Conservation (phyloP, 2,888 invertebrate genomes). For the Brachylomia viminalis region DNA sequence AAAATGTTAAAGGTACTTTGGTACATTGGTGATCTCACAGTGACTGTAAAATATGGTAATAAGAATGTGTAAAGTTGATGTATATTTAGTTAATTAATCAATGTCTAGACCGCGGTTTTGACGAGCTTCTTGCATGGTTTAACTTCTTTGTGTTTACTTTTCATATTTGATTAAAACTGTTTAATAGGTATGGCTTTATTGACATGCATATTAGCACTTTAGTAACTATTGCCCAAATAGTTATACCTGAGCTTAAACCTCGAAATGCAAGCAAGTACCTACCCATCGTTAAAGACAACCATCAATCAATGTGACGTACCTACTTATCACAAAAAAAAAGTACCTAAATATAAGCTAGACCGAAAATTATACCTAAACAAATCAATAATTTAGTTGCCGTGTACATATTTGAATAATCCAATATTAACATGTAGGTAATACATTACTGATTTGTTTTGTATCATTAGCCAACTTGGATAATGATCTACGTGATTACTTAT, state of each 20-base stretch:
- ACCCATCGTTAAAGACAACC: neutral
- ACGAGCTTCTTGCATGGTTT: neutral
- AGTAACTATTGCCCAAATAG: neutral
- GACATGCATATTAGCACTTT: neutral
- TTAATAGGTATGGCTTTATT: neutral
- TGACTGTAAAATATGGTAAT: conserved; percentile 27
- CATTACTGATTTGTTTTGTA: too few relatives aligned
- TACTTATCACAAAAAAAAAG: too few relatives aligned
- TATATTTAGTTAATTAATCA: conserved; percentile 27
- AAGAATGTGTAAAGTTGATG: conserved; percentile 4
- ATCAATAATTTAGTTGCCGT: neutral
- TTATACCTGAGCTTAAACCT: neutral
- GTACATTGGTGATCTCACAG: conserved; percentile 30
- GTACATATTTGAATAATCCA: neutral
- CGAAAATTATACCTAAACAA: neutral
- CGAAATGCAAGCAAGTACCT: neutral
- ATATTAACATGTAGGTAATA: too few relatives aligned
- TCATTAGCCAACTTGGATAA: too few relatives aligned
- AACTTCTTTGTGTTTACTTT: neutral
- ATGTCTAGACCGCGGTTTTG: neutral
- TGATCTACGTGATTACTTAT: neutral
- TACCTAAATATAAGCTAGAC: too few relatives aligned
- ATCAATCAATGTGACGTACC: too few relatives aligned
- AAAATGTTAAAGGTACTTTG: conserved; percentile 53
- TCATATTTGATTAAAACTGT: neutral